Evolutionary conservation across 2,113 vertebrate species (phyloP).

Genomic region (rat (Rattus norvegicus)): GRCr8 NC_086021.1:54930001-54930500

Average conservation of each 20-base stretch:
- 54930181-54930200: no score
- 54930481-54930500: neutral
- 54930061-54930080: no score
- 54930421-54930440: neutral
- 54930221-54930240: neutral
- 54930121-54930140: no score
- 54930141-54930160: neutral
- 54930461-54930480: neutral
- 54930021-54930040: neutral
- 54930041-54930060: neutral
- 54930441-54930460: neutral
- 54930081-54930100: neutral
- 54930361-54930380: neutral
- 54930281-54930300: conserved; percentile 1
- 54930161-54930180: neutral
- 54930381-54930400: neutral
- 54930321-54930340: neutral
- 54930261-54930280: no score
- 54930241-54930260: neutral
- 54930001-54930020: neutral
- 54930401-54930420: neutral
- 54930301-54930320: neutral
- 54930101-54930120: no score
- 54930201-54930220: neutral
- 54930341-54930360: conserved; percentile 24